Conservation (phyloP, 2,113 vertebrate genomes). For the Gobio gobio region DNA sequence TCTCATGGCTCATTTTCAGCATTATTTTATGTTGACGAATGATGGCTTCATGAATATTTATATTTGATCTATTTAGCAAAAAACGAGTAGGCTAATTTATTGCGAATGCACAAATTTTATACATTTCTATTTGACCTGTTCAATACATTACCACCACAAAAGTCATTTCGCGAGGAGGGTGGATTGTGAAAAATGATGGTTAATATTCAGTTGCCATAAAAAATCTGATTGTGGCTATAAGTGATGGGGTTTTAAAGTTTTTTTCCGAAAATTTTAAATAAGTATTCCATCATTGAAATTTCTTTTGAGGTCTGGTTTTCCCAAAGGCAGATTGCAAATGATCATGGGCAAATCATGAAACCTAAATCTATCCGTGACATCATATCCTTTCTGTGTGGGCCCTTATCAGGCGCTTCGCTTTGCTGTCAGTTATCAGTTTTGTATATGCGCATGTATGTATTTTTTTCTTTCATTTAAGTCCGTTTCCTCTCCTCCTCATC, state of each 20-base stretch:
- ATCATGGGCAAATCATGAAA: background rate
- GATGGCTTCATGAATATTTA: conserved; percentile 17
- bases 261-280: background rate
- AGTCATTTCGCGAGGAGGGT: background rate
- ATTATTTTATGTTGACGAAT: conserved; percentile 22
- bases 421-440: conserved; percentile 26
- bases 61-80: conserved; percentile 8
- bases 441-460: background rate
- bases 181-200: background rate
- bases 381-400: conserved; percentile 34
- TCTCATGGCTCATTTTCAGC: conserved; percentile 19
- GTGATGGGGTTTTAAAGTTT: background rate
- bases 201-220: background rate
- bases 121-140: background rate
- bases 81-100: background rate
- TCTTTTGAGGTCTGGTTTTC: background rate
- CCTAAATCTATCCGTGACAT: conserved; percentile 21
- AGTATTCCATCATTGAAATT: background rate
- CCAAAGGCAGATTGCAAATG: background rate
- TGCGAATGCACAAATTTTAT: background rate
- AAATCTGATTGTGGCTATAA: background rate
- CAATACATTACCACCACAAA: background rate
- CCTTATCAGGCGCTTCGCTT: conserved; percentile 8
- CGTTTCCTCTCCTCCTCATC: conserved; percentile 4
- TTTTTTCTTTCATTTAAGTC: background rate